Base-by-base conservation (phyloP, 2,113 vertebrate genomes). In the Argyrosomus japonicus region DNA sequence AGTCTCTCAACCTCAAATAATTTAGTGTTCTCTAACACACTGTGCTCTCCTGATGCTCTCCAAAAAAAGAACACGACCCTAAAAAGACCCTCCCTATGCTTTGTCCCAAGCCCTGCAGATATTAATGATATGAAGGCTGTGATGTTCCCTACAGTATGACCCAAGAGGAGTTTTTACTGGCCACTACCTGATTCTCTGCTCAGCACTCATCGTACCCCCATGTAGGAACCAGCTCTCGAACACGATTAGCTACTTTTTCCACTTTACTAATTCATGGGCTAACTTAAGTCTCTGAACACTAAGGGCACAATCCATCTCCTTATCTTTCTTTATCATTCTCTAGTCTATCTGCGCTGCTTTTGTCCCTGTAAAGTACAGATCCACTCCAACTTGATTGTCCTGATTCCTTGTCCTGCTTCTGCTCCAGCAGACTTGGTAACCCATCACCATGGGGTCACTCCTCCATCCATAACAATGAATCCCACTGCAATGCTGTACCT, bases 191-290 rank as follows among this genome's bases (percentile, higher is more conserved):
- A 69, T 61, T 85, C 72, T 84, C 60, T 72, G 56, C 68, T 68
- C 74, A 64, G 58, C 81, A 68, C 81, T 71, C 50, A 75, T 73
- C 79, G 40, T 75, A 77, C 77, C 68, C 67, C 74, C 78, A 71
- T 87, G 75, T 86, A 86, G 73, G 79, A 83, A 82, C 68, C 83
- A 79, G 74, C 84, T 83, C 85, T 79, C 73, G 81, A 91, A 95
- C 94, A 94, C 7, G 90, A 92, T 93, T 94, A 95, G 88, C 79
- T 95, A 95, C 87, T 95, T 95, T 40, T 94, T 91, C 91, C 91
- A 90, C 93, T 95, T 95, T 94, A 95, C 93, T 96, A 95, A 97
- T 97, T 96, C 94, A 96, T 95, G 89, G 89, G 57, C 82, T 91
- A 81, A 91, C 94, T 92, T 93, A 64, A 87, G 87, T 89, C 88